phyloP scores from a whole-genome alignment of 2,888 invertebrate genomes.

The Eulithis prunata region DNA sequence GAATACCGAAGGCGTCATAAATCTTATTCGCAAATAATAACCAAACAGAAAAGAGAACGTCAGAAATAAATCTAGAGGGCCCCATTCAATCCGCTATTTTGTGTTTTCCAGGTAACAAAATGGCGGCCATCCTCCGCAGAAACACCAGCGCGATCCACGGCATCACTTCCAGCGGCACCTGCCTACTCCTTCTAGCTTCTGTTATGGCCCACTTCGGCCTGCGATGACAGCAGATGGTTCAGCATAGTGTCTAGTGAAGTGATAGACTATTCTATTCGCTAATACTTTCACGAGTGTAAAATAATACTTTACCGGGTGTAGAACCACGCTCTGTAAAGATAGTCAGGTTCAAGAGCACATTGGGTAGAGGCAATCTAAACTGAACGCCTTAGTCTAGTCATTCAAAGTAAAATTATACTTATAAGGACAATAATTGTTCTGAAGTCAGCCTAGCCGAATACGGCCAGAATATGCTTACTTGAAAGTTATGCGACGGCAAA shows the following conservation, averaged over 20 bases:
- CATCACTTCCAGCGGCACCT: constrained; percentile 75
- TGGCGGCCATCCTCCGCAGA: constrained; percentile 79
- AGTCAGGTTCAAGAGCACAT: constrained; percentile 13
- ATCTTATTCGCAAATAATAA: too few relatives aligned
- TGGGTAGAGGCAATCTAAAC: too few relatives aligned
- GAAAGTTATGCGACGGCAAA: too few relatives aligned
- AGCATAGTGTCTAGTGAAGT: constrained; percentile 44
- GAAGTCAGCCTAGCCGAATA: too few relatives aligned
- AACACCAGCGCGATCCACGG: constrained; percentile 80
- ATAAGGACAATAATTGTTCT: too few relatives aligned
- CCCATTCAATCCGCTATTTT: constrained; percentile 14
- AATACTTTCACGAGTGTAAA: neutral
- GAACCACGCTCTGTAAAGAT: constrained; percentile 7
- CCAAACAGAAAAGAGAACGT: too few relatives aligned
- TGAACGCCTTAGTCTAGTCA: too few relatives aligned
- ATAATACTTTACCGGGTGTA: constrained; percentile 2
- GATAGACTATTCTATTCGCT: constrained; percentile 30
- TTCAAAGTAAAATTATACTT: too few relatives aligned
- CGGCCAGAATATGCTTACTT: too few relatives aligned
- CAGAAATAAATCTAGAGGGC: too few relatives aligned
- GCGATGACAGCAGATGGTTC: constrained; percentile 71
- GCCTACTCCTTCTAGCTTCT: constrained; percentile 69
- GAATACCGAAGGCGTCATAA: too few relatives aligned
- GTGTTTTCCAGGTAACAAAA: constrained; percentile 74
- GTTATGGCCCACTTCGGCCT: constrained; percentile 70